Percentiles rank a stretch among this genome's conserved stretches.
phyloP scores from a whole-genome alignment of 2,888 invertebrate genomes.

The Conops quadrifasciatus region DNA sequence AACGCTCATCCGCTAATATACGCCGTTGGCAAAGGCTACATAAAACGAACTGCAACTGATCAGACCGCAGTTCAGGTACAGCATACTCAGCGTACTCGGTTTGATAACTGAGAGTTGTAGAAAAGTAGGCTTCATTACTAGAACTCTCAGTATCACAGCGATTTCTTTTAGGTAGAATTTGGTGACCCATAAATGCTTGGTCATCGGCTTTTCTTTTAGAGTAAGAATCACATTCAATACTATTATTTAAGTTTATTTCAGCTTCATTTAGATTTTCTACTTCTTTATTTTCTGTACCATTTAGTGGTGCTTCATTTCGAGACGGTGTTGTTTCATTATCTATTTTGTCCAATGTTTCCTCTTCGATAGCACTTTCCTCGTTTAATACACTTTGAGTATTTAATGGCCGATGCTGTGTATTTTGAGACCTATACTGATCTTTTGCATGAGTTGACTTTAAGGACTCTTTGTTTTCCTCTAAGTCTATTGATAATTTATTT shows the following conservation, averaged over 20 bases:
- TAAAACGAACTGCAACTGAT: constrained; percentile 47
- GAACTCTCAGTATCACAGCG: neutral
- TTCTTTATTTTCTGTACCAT: too few species aligned
- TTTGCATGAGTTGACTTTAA: neutral
- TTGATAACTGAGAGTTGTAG: constrained; percentile 43
- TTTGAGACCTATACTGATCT: too few species aligned
- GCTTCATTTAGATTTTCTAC: too few species aligned
- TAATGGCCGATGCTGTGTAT: too few species aligned
- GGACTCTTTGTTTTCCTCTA: neutral
- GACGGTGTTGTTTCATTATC: neutral
- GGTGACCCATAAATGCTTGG: neutral
- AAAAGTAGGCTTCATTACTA: neutral
- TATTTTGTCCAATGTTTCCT: neutral
- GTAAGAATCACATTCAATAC: neutral
- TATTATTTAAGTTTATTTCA: too few species aligned
- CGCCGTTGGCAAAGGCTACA: constrained; percentile 75
- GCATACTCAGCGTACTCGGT: constrained; percentile 58
- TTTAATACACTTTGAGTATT: neutral
- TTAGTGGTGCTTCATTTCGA: neutral
- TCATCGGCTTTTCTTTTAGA: constrained; percentile 1
- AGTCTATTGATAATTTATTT: neutral
- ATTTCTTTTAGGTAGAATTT: neutral
- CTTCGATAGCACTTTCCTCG: neutral
- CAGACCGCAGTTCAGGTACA: constrained; percentile 47
- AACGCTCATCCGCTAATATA: constrained; percentile 67